phyloP scores from a whole-genome alignment of 2,888 invertebrate genomes.

The Leucozona laternaria region DNA sequence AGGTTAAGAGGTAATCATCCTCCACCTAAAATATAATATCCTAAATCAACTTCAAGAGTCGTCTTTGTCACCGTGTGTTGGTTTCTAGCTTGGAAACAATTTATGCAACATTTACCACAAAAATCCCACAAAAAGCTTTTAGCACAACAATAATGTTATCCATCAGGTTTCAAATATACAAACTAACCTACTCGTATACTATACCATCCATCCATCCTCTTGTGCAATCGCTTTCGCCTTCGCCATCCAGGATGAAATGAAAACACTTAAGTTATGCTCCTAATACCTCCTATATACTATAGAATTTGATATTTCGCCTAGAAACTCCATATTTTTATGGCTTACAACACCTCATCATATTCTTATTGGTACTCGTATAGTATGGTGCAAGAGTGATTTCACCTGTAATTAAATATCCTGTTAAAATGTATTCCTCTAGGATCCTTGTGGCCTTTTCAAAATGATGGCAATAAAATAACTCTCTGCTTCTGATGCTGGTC shows the following conservation, averaged over 20 bases:
- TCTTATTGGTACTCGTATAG: slow-evolving; percentile 26
- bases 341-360: slow-evolving; percentile 67
- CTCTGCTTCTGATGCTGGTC: slow-evolving; percentile 7
- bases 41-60: slow-evolving; percentile 44
- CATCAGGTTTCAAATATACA: slow-evolving; percentile 56
- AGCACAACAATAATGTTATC: slow-evolving; percentile 52
- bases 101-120: slow-evolving; percentile 59
- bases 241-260: slow-evolving; percentile 2
- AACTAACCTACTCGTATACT: too few relatives aligned
- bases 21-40: neutral
- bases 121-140: slow-evolving; percentile 71
- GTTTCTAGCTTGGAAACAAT: neutral
- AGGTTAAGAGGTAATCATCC: slow-evolving; percentile 18
- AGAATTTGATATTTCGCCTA: slow-evolving; percentile 66
- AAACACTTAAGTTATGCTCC: slow-evolving; percentile 27
- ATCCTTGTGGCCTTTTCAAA: slow-evolving; percentile 66
- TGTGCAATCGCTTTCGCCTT: neutral
- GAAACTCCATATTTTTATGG: slow-evolving; percentile 66
- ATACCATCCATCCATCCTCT: neutral
- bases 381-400: slow-evolving; percentile 66
- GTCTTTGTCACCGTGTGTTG: slow-evolving; percentile 47
- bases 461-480: slow-evolving; percentile 71
- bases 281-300: neutral
- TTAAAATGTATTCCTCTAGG: slow-evolving; percentile 66
- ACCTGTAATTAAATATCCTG: slow-evolving; percentile 75